A percentile compares a stretch with the other conserved stretches of the same genome.
Conservation (phyloP, 2,797 vertebrate genomes). For the Spinus pinus region DNA sequence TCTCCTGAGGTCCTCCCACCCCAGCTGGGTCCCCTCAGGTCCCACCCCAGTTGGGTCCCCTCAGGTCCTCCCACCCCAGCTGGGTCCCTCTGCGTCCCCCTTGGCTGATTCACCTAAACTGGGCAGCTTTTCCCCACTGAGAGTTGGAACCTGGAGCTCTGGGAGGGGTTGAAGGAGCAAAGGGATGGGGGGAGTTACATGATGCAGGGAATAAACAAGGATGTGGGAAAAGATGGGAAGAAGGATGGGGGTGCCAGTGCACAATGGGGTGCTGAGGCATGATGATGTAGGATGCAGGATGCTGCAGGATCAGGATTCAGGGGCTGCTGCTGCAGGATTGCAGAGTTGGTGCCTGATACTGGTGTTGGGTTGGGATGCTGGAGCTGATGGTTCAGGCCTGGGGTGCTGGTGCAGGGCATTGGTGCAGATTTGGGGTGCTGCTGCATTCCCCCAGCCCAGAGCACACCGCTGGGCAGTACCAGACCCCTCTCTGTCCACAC, state of each 20-base stretch:
- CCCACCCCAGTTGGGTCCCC: too few relatives aligned
- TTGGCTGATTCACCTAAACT: background rate
- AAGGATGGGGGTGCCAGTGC: background rate
- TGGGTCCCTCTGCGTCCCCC: background rate
- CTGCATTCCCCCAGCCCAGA: background rate
- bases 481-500: background rate
- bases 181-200: rapidly evolving
- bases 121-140: background rate
- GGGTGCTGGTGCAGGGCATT: background rate
- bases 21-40: too few relatives aligned
- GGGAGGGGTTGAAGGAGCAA: background rate
- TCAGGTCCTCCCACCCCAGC: too few relatives aligned
- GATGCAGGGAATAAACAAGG: background rate
- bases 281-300: background rate
- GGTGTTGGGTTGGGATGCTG: background rate
- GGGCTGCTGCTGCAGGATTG: background rate
- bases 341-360: too few relatives aligned
- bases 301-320: background rate
- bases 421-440: background rate
- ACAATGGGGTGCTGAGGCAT: background rate
- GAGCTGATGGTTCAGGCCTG: background rate
- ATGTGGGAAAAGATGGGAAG: too few relatives aligned
- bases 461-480: rapidly evolving
- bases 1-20: too few relatives aligned
- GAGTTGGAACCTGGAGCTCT: background rate